These are phyloP conservation scores for Archocentrus centrarchus DNA, from an alignment of 2,113 vertebrate species.

Conservation along the genomic window DNA sequence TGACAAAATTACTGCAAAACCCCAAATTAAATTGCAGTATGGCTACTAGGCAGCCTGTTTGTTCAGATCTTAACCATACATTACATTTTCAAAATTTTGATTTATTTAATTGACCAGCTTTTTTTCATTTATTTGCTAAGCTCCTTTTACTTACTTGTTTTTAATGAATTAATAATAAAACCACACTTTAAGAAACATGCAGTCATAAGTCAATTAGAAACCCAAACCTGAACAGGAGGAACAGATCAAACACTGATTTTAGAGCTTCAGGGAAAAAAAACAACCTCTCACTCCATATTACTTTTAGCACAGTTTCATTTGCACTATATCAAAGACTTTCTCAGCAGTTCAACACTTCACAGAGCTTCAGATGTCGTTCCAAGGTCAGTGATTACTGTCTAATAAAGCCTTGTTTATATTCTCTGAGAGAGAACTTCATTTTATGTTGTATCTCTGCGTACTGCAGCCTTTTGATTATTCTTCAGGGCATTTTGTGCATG, in stretches of 20 bases:
- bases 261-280: neutral
- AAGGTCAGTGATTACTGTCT: neutral
- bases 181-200: neutral
- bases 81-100: neutral
- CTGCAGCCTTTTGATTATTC: neutral
- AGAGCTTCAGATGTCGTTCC: neutral
- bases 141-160: neutral
- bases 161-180: neutral
- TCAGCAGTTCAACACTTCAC: neutral
- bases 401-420: conserved; percentile 2
- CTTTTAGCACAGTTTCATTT: conserved; percentile 7
- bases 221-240: neutral
- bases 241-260: neutral
- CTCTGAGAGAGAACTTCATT: neutral
- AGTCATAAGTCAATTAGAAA: neutral
- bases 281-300: neutral
- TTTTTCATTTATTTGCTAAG: too few relatives aligned
- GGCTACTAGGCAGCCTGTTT: neutral
- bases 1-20: neutral
- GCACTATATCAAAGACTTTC: neutral
- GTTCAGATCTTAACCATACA: neutral
- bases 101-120: too few relatives aligned
- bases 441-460: neutral
- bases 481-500: neutral
- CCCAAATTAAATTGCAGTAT: neutral